Evolutionary conservation across 1,140 invertebrate genomes (phyloP).

Genomic region (Ridgeia piscesae): DNA sequence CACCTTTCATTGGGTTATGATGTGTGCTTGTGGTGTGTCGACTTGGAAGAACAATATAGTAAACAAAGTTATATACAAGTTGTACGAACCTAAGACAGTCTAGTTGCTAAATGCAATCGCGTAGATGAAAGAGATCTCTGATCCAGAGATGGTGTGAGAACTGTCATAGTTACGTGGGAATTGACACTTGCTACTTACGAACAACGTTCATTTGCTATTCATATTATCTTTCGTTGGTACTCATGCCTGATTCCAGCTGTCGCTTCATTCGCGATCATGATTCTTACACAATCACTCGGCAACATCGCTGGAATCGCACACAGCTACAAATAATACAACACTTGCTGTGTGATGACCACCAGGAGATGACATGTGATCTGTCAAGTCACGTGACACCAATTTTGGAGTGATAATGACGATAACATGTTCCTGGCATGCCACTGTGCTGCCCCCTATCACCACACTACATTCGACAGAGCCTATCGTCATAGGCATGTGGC

Average conservation of each 20-base stretch:
- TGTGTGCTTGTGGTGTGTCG: neutral
- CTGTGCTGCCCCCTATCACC: neutral
- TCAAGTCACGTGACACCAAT: neutral
- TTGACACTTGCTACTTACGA: neutral
- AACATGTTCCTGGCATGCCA: neutral
- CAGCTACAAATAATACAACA: neutral
- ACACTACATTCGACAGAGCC: neutral
- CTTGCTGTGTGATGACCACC: neutral
- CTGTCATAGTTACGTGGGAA: neutral
- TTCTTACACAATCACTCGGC: neutral
- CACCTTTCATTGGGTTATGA: neutral
- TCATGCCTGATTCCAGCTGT: too few species aligned
- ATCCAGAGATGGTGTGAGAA: neutral
- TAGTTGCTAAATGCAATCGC: neutral
- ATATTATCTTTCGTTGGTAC: too few species aligned
- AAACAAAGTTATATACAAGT: neutral
- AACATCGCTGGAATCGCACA: neutral
- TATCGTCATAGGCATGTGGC: neutral
- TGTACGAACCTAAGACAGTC: neutral
- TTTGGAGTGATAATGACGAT: neutral
- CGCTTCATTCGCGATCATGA: neutral
- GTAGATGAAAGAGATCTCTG: neutral
- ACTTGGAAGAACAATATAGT: neutral
- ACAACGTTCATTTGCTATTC: too few species aligned
- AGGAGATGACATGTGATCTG: neutral